These are phyloP conservation scores for Porphyrio hochstetteri DNA, from an alignment of 2,113 vertebrate species.

Conservation along the genomic window DNA sequence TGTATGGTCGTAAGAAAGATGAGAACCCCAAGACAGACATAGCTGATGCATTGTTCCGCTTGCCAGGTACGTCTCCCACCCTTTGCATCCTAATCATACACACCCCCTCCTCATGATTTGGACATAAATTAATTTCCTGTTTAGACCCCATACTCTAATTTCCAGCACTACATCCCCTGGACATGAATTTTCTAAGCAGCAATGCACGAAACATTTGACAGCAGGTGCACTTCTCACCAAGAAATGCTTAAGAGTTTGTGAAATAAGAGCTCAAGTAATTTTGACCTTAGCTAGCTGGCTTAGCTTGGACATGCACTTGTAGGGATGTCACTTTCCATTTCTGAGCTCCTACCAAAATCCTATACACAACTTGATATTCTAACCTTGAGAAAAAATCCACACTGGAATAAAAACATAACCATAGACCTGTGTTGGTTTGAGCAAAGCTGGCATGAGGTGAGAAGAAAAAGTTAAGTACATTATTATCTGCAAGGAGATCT, in stretches of 20 bases:
- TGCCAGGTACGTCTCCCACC: neutral
- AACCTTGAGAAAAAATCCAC: neutral
- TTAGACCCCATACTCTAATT: neutral
- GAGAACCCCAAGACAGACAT: neutral
- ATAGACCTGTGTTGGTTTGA: neutral
- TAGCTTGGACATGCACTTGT: neutral
- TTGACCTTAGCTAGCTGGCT: neutral
- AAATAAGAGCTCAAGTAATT: neutral
- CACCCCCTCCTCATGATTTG: neutral
- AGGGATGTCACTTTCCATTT: neutral
- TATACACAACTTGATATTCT: neutral
- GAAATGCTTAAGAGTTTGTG: neutral
- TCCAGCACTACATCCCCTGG: neutral
- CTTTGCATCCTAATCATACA: neutral
- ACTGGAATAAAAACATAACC: neutral
- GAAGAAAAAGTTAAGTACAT: neutral
- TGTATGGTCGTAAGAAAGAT: accelerated
- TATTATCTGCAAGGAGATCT: neutral
- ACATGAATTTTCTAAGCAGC: neutral
- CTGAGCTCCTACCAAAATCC: neutral
- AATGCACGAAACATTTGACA: neutral
- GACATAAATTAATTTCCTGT: neutral
- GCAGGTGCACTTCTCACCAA: neutral
- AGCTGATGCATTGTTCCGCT: neutral
- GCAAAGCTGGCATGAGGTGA: neutral